Evolutionary conservation across 2,888 invertebrate genomes (phyloP).

Genomic region (Cecidostiba fungosa): DNA sequence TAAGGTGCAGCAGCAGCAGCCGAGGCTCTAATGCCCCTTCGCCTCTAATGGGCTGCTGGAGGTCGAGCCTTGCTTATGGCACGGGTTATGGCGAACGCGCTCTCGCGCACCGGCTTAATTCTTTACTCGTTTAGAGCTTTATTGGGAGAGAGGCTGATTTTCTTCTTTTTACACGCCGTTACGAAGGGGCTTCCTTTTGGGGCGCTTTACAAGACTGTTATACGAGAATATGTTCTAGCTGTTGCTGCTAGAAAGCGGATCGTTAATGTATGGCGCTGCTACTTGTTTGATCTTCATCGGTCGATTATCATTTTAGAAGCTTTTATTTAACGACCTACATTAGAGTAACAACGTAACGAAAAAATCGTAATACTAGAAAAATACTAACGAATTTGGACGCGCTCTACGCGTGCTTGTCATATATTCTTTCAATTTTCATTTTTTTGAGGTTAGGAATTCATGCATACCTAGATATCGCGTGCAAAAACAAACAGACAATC

Average conservation of each 20-base stretch:
- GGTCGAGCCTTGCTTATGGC: slow-evolving; percentile 28
- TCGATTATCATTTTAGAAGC: not conserved
- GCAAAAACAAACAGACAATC: no score
- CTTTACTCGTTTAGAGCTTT: slow-evolving; percentile 27
- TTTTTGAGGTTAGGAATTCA: no score
- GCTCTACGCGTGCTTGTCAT: no score
- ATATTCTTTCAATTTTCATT: no score
- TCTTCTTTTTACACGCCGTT: not conserved
- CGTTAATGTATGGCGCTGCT: not conserved
- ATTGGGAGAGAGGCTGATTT: not conserved
- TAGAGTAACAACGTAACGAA: no score
- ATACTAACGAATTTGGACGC: no score
- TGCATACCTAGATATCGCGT: no score
- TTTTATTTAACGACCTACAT: not conserved
- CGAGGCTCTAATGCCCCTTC: slow-evolving; percentile 40
- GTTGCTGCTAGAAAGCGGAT: not conserved
- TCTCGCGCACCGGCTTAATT: slow-evolving; percentile 17
- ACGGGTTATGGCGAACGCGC: not conserved
- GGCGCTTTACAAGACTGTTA: not conserved
- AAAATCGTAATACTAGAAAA: no score
- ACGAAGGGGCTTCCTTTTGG: not conserved
- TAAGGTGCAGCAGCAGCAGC: slow-evolving; percentile 27
- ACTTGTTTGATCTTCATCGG: not conserved
- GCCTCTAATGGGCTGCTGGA: slow-evolving; percentile 51
- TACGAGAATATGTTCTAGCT: not conserved